Evolutionary conservation across 2,113 vertebrate species (phyloP).

Genomic region (Lathamus discolor): DNA sequence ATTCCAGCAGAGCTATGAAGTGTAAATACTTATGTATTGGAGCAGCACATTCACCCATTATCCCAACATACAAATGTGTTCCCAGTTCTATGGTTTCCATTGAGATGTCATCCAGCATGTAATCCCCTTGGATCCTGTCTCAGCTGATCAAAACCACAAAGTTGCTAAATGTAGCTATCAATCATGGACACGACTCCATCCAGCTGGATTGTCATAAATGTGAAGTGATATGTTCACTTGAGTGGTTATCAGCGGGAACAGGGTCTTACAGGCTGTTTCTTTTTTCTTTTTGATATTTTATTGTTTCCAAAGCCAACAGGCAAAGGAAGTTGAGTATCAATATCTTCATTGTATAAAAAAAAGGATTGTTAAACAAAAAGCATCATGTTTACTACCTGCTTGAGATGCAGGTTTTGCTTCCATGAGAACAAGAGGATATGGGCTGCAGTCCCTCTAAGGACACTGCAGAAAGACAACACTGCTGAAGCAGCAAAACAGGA

Average conservation of each 20-base stretch:
- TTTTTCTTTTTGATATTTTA: not conserved
- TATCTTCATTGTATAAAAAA: not conserved
- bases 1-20: slow-evolving; percentile 48
- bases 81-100: slow-evolving; percentile 33
- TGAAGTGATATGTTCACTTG: not conserved
- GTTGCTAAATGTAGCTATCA: slow-evolving; percentile 42
- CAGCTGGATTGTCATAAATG: slow-evolving; percentile 32
- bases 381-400: not conserved
- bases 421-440: rapidly evolving
- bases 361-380: not conserved
- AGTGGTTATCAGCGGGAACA: not conserved
- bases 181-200: slow-evolving; percentile 7
- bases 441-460: not conserved
- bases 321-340: not conserved
- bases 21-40: slow-evolving; percentile 59
- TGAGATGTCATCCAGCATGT: slow-evolving; percentile 60
- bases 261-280: not conserved
- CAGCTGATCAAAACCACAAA: slow-evolving; percentile 36
- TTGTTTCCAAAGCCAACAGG: not conserved
- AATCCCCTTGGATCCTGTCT: slow-evolving; percentile 47
- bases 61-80: slow-evolving; percentile 16
- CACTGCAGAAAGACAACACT: not conserved
- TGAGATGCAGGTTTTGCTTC: not conserved
- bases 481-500: not conserved
- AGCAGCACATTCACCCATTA: slow-evolving; percentile 57